Conservation (phyloP, 2,113 vertebrate genomes). For the Clupea harengus region DNA sequence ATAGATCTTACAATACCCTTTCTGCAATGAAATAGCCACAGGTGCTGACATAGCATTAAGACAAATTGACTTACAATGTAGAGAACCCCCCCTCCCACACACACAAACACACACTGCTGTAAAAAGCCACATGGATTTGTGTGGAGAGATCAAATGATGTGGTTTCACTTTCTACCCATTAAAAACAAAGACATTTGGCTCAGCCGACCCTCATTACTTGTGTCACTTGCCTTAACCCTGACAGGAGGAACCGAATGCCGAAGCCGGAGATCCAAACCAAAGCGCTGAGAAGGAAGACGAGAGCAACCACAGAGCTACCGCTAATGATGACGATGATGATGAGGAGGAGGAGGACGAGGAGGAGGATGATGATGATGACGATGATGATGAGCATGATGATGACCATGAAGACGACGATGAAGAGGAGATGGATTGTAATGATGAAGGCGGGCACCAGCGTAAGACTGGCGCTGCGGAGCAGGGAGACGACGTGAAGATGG, state of each 20-base stretch:
- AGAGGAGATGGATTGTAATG: background rate
- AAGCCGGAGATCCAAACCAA: constrained; percentile 34
- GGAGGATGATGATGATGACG: too few relatives aligned
- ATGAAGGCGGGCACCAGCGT: constrained; percentile 41
- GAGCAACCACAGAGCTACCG: constrained; percentile 26
- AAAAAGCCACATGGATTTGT: too few relatives aligned
- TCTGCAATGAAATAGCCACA: too few relatives aligned
- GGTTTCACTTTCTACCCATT: background rate
- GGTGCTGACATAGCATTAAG: too few relatives aligned
- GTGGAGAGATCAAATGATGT: background rate
- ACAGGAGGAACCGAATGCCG: constrained; percentile 67
- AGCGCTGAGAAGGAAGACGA: constrained; percentile 40
- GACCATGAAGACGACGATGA: constrained; percentile 42
- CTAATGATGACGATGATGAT: background rate
- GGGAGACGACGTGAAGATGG: constrained; percentile 54
- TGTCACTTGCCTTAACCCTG: background rate
- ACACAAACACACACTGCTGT: too few relatives aligned
- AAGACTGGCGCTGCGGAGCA: constrained; percentile 49
- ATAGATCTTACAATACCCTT: too few relatives aligned
- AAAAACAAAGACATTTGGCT: background rate
- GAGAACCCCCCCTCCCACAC: too few relatives aligned
- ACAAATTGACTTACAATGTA: too few relatives aligned
- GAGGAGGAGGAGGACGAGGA: too few relatives aligned
- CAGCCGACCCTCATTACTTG: background rate
- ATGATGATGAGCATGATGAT: constrained; percentile 29